Base-by-base conservation (phyloP, 2,113 vertebrate genomes). In the Protobothrops flavoviridis region DNA sequence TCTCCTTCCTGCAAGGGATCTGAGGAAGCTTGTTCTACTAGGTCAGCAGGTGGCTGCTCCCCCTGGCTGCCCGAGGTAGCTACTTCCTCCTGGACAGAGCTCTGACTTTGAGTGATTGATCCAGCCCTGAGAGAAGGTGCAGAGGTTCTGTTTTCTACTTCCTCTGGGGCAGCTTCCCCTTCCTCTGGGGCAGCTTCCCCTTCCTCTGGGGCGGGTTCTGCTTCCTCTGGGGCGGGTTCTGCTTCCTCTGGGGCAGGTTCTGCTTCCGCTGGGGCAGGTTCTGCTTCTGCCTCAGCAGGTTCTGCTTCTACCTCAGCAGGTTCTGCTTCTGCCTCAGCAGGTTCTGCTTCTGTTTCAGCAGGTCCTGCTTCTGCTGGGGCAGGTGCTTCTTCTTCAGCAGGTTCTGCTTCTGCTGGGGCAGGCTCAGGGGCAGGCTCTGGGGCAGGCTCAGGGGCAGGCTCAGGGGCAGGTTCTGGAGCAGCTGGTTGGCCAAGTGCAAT, bases 1-100 rank as follows among this genome's bases (percentile, higher is more conserved):
- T 92, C 95, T 94, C 96, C 97, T 96, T 93, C 95, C 95, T 96
- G 91, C 95, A 94, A 93, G 95, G 95, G 92, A 92, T 24, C 24
- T 0, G 52, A 92, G 93, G 95, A 94, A 95, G 91, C 94, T 52
- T 24, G 45, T 10, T 69, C 29, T 57, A 50, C 17, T 69, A n/a
- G 1, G 15, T 85, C 15, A 92, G 17, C 29, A 85, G 56, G 9
- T 91, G 95, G 39, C 85, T 52, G 59, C 94, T 92, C 92, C 94
- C 93, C 93, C 93, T 95, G n/a, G 92, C 50, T 45, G n/a, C 29
- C 94, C 26, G 92, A 59, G 57, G 90, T 57, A 87, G 57, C 88
- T 88, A 56, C 13, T 15, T 90, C 91, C 96, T 95, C 93, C 89
- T 17, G 88, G 64, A 11, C 2, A 53, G 95, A 90, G 45, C 85